Conservation (phyloP, 2,888 invertebrate genomes). For the Callosobruchus maculatus region DNA sequence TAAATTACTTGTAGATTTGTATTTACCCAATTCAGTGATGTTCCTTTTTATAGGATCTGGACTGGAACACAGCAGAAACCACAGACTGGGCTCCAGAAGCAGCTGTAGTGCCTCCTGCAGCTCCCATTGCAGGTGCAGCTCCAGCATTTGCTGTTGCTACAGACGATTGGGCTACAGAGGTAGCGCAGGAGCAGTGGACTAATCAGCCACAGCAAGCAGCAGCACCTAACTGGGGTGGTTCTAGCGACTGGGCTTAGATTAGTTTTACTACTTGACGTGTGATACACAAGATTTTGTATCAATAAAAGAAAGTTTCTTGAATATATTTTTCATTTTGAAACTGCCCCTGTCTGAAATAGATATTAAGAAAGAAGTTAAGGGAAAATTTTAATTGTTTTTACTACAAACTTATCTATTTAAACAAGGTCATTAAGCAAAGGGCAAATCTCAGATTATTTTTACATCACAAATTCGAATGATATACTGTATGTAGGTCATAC, state of each 20-base stretch:
- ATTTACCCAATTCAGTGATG: too few species aligned
- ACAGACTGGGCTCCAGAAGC: slow-evolving; percentile 52
- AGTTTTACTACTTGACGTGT: slow-evolving; percentile 5
- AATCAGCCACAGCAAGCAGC: slow-evolving; percentile 29
- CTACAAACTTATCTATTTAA: too few species aligned
- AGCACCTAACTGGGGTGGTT: slow-evolving; percentile 60
- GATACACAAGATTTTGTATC: slow-evolving; percentile 13
- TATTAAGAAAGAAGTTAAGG: too few species aligned
- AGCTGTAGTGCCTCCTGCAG: slow-evolving; percentile 29
- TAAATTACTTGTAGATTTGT: too few species aligned
- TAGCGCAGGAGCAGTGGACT: slow-evolving; percentile 28
- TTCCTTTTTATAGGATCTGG: slow-evolving; percentile 46
- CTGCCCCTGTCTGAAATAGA: too few species aligned
- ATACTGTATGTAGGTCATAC: too few species aligned
- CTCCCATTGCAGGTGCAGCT: slow-evolving; percentile 37
- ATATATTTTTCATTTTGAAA: too few species aligned
- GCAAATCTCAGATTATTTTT: too few species aligned
- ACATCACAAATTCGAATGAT: too few species aligned
- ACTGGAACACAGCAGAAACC: slow-evolving; percentile 57
- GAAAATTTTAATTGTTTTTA: too few species aligned
- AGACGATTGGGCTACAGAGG: slow-evolving; percentile 39
- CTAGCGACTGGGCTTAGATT: slow-evolving; percentile 54
- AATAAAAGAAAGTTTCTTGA: slow-evolving; percentile 6
- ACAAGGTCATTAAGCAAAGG: too few species aligned
- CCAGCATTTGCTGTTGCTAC: slow-evolving; percentile 27